Evolutionary conservation across 2,888 invertebrate genomes (phyloP), one percentile per base, ranked within the genome.

Genomic region (Tachina lurida): DNA sequence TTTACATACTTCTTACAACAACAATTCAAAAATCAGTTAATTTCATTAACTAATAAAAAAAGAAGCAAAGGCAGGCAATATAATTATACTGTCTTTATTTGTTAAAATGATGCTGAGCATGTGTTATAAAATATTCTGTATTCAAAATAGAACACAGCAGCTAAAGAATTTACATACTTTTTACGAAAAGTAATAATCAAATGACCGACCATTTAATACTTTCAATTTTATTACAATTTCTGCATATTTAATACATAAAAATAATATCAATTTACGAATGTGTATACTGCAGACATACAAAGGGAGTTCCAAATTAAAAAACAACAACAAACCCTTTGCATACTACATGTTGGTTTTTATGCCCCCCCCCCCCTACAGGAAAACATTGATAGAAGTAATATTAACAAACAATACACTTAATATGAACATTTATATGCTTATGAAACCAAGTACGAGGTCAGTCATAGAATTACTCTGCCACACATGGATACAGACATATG

Each of bases 151-250:
- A 5, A 7, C 39, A 10, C 31, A 15, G 19, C 19, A 17, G 19
- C 15, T 9, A 22, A 73, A 7, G 10, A 70, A 56, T 70, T 70
- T 45, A 43, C 54, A 70, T 45, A 12, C 47, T 52, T 43, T n/a
- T 56, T 70, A 54, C 2, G 19, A 5, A 56, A 56, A 19, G 22
- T 10, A 39, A 49, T 39, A 63, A 7, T 8, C n/a, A 56, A 8
- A 70, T 43, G 56, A 63, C 74, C 52, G 63, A 12, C 52, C 52
- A 63, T 74, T 75, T 22, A 63, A 19, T 75, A 58, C 31, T 31
- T 31, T 31, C 31, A 31, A 31, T 31, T 31, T 31, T 31, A 7
- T 31, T 31, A 31, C 7, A 31, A 31, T 31, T 31, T 7, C 31
- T 31, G 31, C 31, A 31, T 31, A 31, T 31, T 31, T 31, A 31